phyloP scores from a whole-genome alignment of 1,140 invertebrate genomes.

The Caenorhabditis briggsae region DNA sequence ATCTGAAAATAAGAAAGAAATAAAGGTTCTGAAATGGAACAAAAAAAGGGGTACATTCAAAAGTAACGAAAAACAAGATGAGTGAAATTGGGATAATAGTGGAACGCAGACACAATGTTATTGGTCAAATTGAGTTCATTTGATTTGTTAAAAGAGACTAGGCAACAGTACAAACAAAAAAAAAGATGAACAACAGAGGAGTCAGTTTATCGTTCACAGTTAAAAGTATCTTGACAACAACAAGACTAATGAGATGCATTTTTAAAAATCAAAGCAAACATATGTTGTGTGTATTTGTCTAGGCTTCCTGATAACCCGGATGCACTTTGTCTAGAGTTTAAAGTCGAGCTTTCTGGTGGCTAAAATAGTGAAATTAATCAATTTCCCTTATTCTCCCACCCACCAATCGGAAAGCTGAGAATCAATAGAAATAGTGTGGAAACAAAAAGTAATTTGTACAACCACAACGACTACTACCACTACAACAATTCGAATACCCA shows the following conservation, averaged over 20 bases:
- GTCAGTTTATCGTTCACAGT: no score
- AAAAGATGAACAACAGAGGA: neutral
- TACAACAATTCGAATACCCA: constrained; percentile 2
- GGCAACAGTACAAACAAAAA: neutral
- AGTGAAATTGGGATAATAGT: neutral
- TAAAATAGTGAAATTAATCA: no score
- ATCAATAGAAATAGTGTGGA: constrained; percentile 23
- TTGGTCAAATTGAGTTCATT: constrained; percentile 4
- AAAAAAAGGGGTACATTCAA: neutral
- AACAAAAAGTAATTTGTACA: constrained; percentile 37
- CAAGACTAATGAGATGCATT: neutral
- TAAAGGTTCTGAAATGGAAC: neutral
- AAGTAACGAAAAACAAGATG: neutral
- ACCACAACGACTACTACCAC: constrained; percentile 47
- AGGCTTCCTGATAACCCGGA: neutral
- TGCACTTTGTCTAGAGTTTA: neutral
- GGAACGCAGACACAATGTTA: neutral
- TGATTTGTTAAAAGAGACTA: neutral
- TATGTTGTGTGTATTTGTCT: neutral
- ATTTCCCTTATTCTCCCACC: neutral
- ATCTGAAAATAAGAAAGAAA: constrained; percentile 1
- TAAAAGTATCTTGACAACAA: no score
- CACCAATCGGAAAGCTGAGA: neutral
- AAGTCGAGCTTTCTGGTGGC: no score
- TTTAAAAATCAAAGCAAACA: constrained; percentile 15